Conservation (phyloP, 2,113 vertebrate genomes). For the Pterophyllum scalare region DNA sequence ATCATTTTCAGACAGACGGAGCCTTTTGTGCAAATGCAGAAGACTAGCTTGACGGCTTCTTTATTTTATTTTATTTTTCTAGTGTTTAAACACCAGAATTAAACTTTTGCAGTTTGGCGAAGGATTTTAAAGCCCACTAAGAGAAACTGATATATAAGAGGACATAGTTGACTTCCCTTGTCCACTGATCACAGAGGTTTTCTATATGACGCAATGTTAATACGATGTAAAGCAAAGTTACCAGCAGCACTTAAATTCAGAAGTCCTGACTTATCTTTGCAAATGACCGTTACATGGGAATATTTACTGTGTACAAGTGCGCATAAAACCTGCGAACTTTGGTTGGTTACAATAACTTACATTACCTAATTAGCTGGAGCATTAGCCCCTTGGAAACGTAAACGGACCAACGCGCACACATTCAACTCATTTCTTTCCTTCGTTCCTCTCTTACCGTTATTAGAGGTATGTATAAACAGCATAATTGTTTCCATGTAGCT, state of each 20-base stretch:
- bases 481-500: neutral
- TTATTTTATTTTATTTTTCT: neutral
- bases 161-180: neutral
- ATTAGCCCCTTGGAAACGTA: constrained; percentile 14
- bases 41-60: neutral
- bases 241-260: neutral
- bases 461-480: neutral
- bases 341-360: neutral
- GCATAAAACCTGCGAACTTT: neutral
- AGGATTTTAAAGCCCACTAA: neutral
- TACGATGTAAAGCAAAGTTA: neutral
- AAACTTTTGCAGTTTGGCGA: neutral
- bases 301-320: neutral
- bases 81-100: neutral
- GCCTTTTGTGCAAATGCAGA: neutral
- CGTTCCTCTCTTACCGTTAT: constrained; percentile 32
- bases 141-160: neutral
- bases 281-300: neutral
- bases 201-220: neutral
- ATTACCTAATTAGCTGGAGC: constrained; percentile 43
- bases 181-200: neutral
- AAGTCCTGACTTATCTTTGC: neutral
- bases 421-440: neutral
- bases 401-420: neutral
- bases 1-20: neutral